phyloP scores from a whole-genome alignment of 2,113 vertebrate species.

The Protobothrops flavoviridis region DNA sequence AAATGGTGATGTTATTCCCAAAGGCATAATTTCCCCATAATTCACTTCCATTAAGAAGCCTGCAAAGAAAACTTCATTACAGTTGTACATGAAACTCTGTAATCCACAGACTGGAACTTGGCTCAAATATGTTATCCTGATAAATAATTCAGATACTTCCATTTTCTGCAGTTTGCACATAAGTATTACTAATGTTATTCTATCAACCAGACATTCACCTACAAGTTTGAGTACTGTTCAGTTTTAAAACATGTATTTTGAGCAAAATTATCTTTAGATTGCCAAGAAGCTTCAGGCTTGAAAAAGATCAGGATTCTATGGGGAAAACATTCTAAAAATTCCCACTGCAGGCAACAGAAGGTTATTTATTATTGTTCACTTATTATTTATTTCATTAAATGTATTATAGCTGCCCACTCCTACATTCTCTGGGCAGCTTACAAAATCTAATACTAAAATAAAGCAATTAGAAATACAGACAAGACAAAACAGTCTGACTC shows the following conservation, averaged over 20 bases:
- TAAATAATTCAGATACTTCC: slow-evolving; percentile 29
- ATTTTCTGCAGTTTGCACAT: slow-evolving; percentile 9
- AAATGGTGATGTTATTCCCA: slow-evolving; percentile 49
- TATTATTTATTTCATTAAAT: neutral
- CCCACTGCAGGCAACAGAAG: neutral
- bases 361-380: neutral
- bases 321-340: neutral
- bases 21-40: slow-evolving; percentile 45
- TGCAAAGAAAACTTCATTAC: slow-evolving; percentile 20
- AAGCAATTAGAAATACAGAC: neutral
- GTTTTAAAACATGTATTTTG: neutral
- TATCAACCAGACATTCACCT: neutral
- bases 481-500: neutral
- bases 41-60: slow-evolving; percentile 45
- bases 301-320: neutral
- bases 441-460: neutral
- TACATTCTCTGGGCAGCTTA: neutral
- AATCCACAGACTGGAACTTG: neutral
- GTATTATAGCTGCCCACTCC: neutral
- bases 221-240: slow-evolving; percentile 2
- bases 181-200: neutral
- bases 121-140: slow-evolving; percentile 11
- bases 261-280: neutral
- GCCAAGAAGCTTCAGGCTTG: neutral
- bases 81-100: slow-evolving; percentile 13